Evolutionary conservation across 2,888 invertebrate genomes (phyloP), one percentile per base, ranked within the genome.

Genomic region (Myopa testacea): DNA sequence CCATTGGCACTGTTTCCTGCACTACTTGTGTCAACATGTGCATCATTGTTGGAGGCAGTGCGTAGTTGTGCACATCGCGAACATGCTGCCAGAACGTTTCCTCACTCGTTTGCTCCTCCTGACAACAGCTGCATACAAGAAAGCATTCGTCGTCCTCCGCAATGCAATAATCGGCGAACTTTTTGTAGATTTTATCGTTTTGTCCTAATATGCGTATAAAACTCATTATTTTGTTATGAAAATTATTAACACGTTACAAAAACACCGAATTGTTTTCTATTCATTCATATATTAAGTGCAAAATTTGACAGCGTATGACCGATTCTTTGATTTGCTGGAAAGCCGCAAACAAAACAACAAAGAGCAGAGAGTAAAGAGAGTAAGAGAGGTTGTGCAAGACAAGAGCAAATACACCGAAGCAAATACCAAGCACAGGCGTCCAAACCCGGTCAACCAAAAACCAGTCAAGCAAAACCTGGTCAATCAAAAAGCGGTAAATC

Each of bases 91-190:
- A 80, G 38, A 80, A 79, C 37, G 4, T 10, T 4, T 72, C 55
- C 34, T 80, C 80, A 26, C 62, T 74, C 55, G 71, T n/a, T 55
- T 79, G 72, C 34, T 77, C 76, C 38, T 80, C 69, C 58, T 78
- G 79, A 26, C 80, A 80, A 37, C 71, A 72, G 34, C 76, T 71
- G 50, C 80, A 80, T 55, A 80, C 38, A 12, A 80, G 75, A 50
- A 52, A 78, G 40, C 78, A 80, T 60, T 75, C 76, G 50, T 80
- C 78, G 4, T 71, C 52, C 40, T 80, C 80, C 16, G 75, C 58
- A 38, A 78, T 79, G 63, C 80, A 80, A 58, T 79, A 80, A 55
- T 80, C 80, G 12, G 78, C 80, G 60, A 78, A 78, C 58, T 80
- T 80, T 37, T 73, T 76, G 65, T 80, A 80, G 10, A 80, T 75